Evolutionary conservation across 1,140 invertebrate species (phyloP), one percentile per base, ranked within the genome.

Genomic region (Drosophila melanica): DNA sequence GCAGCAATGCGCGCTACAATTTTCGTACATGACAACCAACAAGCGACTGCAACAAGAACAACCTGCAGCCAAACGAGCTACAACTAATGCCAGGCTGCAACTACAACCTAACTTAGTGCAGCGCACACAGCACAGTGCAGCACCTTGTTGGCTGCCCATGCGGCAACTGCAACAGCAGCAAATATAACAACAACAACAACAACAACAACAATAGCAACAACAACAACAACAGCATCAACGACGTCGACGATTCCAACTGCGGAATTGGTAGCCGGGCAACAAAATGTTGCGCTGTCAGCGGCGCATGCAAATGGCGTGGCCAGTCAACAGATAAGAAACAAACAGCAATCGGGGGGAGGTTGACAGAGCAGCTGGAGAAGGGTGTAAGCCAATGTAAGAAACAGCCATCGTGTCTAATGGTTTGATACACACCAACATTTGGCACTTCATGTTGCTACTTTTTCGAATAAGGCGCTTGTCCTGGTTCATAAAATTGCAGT

Each of bases 1-100:
- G 80, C 79, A 84, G 84, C 84, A 89, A 84, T 86, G 82, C 82
- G 82, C 82, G 82, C 82, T 86, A 86, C 84, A 89, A 89, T 89
- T 89, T 86, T 86, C 84, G 69, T 80, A 89, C 84, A 89, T 89
- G 84, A 89, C 82, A 89, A 87, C 72, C 72, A 89, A 89, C 82
- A 87, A 85, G 73, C 76, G 75, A 65, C 73, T 74, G 72, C 82
- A 86, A 87, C 82, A 81, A 87, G 82, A 86, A 81, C 82, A 86
- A 86, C 82, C 82, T 81, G 82, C 79, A 86, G 84, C 82, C 68
- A 81, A 72, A 47, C 60, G 66, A 70, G 77, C 71, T 74, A 64
- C 64, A 78, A 75, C 53, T 72, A 39, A 55, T 65, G 59, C 68
- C 64, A 55, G 50, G 50, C 66, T 75, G 58, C 79, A 63, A 68